Conservation (phyloP, 1,140 invertebrate species). For the Zeugodacus cucurbitae region DNA sequence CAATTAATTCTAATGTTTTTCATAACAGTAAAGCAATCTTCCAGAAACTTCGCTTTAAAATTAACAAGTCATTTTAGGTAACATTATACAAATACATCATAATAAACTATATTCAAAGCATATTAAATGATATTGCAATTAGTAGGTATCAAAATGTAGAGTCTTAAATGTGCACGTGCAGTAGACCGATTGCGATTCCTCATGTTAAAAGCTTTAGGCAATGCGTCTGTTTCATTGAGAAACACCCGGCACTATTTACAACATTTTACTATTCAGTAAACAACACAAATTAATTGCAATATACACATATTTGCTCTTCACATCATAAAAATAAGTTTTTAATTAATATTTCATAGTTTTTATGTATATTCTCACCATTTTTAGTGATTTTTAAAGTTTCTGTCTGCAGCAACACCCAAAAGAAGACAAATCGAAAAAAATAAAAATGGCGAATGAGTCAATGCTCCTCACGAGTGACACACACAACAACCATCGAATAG, state of each 20-base stretch:
- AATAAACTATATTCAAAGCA: no score
- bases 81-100: neutral
- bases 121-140: neutral
- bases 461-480: neutral
- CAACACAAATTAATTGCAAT: neutral
- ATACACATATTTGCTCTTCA: neutral
- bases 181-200: neutral
- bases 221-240: constrained; percentile 25
- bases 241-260: constrained; percentile 44
- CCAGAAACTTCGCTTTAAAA: neutral
- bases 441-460: constrained; percentile 45
- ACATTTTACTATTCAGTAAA: neutral
- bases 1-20: neutral
- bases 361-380: constrained; percentile 38
- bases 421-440: constrained; percentile 40
- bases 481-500: neutral
- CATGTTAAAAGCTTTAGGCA: neutral
- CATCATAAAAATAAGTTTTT: neutral
- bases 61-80: no score
- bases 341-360: neutral
- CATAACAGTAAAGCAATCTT: neutral
- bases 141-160: neutral
- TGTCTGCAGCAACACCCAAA: constrained; percentile 30
- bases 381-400: constrained; percentile 33
- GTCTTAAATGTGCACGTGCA: neutral